Percentiles rank a stretch among this genome's conserved stretches.
These are phyloP conservation scores for Luehdorfia chinensis DNA, from an alignment of 1,140 invertebrate species.

Conservation along the genomic window DNA sequence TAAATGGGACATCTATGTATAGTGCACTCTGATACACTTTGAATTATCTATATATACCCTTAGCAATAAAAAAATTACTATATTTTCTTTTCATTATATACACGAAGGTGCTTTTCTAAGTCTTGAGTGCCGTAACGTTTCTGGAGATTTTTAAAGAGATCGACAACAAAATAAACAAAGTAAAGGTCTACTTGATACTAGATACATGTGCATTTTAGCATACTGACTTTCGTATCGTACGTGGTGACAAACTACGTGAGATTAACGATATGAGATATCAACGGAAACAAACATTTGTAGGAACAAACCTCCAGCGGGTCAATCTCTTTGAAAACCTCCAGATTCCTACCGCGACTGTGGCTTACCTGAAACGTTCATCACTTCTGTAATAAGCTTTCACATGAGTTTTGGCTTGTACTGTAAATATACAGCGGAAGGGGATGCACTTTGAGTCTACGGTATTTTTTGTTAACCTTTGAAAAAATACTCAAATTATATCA, in stretches of 20 bases:
- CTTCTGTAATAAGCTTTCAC: constrained; percentile 18
- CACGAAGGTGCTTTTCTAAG: no score
- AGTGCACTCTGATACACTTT: no score
- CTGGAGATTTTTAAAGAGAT: constrained; percentile 60
- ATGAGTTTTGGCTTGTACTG: constrained; percentile 13
- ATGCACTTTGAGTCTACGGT: no score
- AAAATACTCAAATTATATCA: no score
- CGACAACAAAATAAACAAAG: constrained; percentile 24
- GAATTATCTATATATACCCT: no score
- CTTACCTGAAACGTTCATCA: constrained; percentile 54
- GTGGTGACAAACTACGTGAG: constrained; percentile 4
- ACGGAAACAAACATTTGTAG: constrained; percentile 11
- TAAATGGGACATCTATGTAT: no score
- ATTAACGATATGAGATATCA: constrained; percentile 16
- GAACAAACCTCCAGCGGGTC: constrained; percentile 57
- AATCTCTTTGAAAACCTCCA: constrained; percentile 64
- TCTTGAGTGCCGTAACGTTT: constrained; percentile 35
- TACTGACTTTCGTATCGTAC: background rate
- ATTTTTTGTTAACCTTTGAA: no score
- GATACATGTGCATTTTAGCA: background rate
- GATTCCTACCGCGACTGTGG: constrained; percentile 48
- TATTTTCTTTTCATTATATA: no score
- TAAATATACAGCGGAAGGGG: no score
- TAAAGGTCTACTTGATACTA: background rate
- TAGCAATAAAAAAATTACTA: no score